Evolutionary conservation across 2,113 vertebrate species (phyloP).

Genomic region (Porphyrio hochstetteri): DNA sequence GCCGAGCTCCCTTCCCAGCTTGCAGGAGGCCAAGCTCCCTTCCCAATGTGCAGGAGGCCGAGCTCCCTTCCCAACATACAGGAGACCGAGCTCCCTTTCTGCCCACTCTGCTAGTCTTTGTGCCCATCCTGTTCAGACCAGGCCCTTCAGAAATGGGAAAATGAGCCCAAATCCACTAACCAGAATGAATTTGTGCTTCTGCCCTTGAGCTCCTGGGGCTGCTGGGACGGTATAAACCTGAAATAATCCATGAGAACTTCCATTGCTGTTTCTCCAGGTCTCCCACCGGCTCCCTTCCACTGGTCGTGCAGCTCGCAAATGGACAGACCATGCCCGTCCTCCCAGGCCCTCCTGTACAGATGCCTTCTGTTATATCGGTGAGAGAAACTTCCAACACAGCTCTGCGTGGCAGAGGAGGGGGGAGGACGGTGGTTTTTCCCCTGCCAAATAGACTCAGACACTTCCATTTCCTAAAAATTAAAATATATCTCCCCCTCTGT

Average conservation of each 20-base stretch:
- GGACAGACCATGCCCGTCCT: constrained; percentile 91
- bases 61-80: neutral
- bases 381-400: constrained; percentile 43
- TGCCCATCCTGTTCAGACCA: too few species aligned
- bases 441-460: neutral
- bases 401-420: neutral
- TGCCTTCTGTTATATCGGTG: constrained; percentile 97
- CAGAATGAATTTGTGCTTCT: accelerated
- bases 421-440: neutral
- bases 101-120: neutral
- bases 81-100: neutral
- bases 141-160: neutral
- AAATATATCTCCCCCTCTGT: neutral
- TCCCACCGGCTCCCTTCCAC: constrained; percentile 88
- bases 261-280: constrained; percentile 76
- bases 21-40: neutral
- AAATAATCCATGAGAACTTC: neutral
- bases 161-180: accelerated
- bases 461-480: neutral
- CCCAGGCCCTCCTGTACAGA: constrained; percentile 90
- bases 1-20: neutral
- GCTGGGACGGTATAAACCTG: accelerated
- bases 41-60: too few species aligned
- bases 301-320: constrained; percentile 94
- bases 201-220: neutral